Percentiles rank a stretch among this genome's conserved stretches.
Evolutionary conservation across 2,888 invertebrate species (phyloP).

Genomic region (Noctuana brunneofusca): DNA sequence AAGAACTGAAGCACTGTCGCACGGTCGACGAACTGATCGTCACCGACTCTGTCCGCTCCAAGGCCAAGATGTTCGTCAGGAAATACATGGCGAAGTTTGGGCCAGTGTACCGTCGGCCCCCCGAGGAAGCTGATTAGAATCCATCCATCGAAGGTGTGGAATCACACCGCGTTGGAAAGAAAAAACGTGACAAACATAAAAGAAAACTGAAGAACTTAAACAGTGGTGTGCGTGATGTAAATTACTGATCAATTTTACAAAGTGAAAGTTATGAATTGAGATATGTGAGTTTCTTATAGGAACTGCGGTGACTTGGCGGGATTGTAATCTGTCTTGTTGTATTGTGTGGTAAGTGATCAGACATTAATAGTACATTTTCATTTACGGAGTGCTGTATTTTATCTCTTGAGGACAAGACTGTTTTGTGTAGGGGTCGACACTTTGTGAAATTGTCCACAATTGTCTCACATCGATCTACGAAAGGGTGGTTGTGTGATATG

Average conservation of each 20-base stretch:
- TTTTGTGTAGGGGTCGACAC: too few species aligned
- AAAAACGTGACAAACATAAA: not conserved
- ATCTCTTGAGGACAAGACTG: too few species aligned
- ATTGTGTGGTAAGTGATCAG: too few species aligned
- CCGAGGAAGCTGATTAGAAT: conserved; percentile 84
- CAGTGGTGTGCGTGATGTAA: too few species aligned
- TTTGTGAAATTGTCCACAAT: too few species aligned
- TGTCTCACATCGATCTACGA: too few species aligned
- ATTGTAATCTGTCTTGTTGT: not conserved
- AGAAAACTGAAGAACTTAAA: not conserved
- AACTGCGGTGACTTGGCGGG: not conserved
- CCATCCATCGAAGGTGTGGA: conserved; percentile 23
- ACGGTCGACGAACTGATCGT: conserved; percentile 93
- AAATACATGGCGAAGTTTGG: conserved; percentile 99
- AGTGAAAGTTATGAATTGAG: not conserved
- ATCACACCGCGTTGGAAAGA: not conserved
- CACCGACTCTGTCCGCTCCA: conserved; percentile 95
- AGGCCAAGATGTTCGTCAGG: conserved; percentile 96
- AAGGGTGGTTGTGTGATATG: too few species aligned
- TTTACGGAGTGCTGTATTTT: too few species aligned
- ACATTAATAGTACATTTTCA: too few species aligned
- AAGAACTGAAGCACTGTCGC: conserved; percentile 95
- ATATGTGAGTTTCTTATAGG: not conserved
- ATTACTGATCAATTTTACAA: conserved; percentile 4
- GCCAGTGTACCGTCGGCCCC: conserved; percentile 87